Conservation (phyloP, 2,113 vertebrate genomes). For the Lepus americanus region DNA sequence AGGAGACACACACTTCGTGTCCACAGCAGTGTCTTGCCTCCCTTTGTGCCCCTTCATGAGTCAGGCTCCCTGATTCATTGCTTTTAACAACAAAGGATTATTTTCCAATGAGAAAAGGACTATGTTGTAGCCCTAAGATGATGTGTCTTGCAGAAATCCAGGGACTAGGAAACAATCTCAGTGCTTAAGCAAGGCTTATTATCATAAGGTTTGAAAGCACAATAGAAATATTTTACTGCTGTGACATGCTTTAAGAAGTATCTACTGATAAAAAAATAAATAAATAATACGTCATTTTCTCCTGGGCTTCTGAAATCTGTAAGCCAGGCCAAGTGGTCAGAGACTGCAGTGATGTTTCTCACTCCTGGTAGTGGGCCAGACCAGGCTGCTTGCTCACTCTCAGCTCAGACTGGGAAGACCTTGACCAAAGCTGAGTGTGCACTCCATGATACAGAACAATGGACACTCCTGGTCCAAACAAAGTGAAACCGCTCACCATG, state of each 20-base stretch:
- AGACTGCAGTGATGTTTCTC: constrained; percentile 6
- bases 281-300: constrained; percentile 3
- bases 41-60: constrained; percentile 39
- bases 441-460: not conserved
- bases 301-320: not conserved
- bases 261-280: not conserved
- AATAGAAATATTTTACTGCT: not conserved
- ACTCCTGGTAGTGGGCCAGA: not conserved
- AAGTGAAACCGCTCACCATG: not conserved
- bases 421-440: not conserved
- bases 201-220: not conserved
- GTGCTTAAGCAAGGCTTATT: not conserved
- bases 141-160: constrained; percentile 53
- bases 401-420: not conserved
- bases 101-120: constrained; percentile 61
- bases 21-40: constrained; percentile 11
- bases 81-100: constrained; percentile 64
- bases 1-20: constrained; percentile 17
- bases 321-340: not conserved
- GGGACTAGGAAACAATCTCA: constrained; percentile 44
- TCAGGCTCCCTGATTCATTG: constrained; percentile 38
- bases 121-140: not conserved
- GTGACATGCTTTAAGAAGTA: constrained; percentile 15
- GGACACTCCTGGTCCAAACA: not conserved
- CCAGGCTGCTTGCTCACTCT: not conserved